Conservation (phyloP, 2,113 vertebrate genomes). For the Hiodon alosoides region DNA sequence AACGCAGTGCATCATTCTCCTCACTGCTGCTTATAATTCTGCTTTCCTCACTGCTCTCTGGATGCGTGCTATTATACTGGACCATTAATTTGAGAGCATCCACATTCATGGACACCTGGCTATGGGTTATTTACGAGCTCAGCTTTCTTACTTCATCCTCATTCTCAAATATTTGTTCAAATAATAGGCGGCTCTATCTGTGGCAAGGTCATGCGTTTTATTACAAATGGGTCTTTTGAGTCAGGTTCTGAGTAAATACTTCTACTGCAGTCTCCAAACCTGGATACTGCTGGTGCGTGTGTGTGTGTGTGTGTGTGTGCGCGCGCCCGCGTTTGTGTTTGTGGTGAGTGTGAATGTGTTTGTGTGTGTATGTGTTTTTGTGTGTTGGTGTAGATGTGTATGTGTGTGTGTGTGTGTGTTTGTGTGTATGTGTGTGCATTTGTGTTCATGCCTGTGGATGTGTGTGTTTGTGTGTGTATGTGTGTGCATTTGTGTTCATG, state of each 20-base stretch:
- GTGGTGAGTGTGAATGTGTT: too few species aligned
- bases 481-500: too few species aligned
- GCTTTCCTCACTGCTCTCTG: constrained; percentile 7
- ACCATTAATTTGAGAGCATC: constrained; percentile 32
- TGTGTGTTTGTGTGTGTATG: too few species aligned
- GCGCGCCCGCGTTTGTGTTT: too few species aligned
- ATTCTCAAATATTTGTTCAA: constrained; percentile 44
- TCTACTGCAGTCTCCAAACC: neutral
- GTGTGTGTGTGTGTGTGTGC: neutral
- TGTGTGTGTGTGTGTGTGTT: too few species aligned
- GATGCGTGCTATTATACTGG: constrained; percentile 23
- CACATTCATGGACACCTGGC: constrained; percentile 16
- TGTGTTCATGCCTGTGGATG: too few species aligned
- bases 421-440: too few species aligned
- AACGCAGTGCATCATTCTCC: neutral
- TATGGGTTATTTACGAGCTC: constrained; percentile 40
- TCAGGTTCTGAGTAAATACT: neutral
- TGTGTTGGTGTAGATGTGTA: too few species aligned
- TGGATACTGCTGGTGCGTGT: constrained; percentile 6
- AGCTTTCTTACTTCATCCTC: constrained; percentile 39
- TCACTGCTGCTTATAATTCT: neutral
- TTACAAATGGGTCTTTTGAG: constrained; percentile 38
- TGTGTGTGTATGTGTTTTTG: too few species aligned
- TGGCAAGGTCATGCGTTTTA: constrained; percentile 22
- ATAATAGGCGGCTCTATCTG: constrained; percentile 31